Conservation (phyloP, 2,888 invertebrate genomes). For the Drosophila birchii region DNA sequence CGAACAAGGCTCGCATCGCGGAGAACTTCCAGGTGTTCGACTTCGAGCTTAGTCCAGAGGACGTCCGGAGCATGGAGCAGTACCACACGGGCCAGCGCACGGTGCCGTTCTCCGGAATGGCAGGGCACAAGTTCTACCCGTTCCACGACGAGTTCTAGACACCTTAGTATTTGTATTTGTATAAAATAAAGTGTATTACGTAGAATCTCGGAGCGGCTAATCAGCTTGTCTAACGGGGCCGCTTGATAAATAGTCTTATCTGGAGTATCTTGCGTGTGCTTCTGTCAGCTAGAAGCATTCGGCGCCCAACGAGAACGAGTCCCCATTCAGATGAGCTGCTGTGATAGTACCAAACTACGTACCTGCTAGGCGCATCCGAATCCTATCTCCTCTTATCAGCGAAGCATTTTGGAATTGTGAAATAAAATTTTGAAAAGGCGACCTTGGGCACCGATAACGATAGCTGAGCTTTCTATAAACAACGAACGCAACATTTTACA, state of each 20-base stretch:
- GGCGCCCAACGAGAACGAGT: not conserved
- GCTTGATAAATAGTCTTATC: constrained; percentile 67
- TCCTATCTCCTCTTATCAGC: constrained; percentile 55
- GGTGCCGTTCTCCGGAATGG: constrained; percentile 82
- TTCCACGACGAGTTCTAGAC: constrained; percentile 79
- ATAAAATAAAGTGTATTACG: constrained; percentile 42
- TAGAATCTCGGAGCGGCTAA: constrained; percentile 32
- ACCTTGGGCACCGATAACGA: constrained; percentile 35
- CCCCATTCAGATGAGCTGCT: constrained; percentile 8
- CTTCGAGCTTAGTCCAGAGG: constrained; percentile 86
- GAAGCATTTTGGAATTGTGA: constrained; percentile 30
- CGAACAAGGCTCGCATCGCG: constrained; percentile 85
- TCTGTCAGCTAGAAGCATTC: constrained; percentile 7
- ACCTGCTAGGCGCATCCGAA: constrained; percentile 41
- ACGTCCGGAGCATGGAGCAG: constrained; percentile 81
- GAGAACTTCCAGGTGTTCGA: constrained; percentile 87
- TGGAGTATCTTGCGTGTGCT: constrained; percentile 57
- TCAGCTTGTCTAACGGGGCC: constrained; percentile 45
- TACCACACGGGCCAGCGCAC: constrained; percentile 77
- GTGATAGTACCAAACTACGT: constrained; percentile 13
- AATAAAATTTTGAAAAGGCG: constrained; percentile 27
- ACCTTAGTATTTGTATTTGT: constrained; percentile 46
- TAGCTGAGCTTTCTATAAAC: not conserved
- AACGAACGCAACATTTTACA: not conserved
- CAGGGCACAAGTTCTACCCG: constrained; percentile 81